These are phyloP conservation scores for Chymomyza caudatula DNA, from an alignment of 2,888 invertebrate species.

Conservation along the genomic window DNA sequence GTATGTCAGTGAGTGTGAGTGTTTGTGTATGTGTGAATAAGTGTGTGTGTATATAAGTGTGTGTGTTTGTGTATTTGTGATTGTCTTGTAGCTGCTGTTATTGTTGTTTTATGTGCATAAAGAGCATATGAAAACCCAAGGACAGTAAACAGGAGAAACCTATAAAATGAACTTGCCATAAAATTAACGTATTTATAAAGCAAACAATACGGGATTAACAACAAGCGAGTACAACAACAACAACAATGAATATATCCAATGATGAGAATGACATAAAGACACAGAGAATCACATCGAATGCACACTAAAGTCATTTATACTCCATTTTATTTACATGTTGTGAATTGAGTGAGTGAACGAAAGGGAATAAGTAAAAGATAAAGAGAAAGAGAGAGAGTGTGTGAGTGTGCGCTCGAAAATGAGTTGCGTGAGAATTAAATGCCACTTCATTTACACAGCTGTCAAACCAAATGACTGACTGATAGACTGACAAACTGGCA, in stretches of 20 bases:
- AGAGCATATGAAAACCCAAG: conserved; percentile 39
- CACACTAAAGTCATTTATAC: conserved; percentile 64
- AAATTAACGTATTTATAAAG: conserved; percentile 71
- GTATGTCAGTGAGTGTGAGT: conserved; percentile 16
- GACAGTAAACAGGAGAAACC: conserved; percentile 66
- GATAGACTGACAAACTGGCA: not conserved
- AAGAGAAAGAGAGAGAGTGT: not conserved
- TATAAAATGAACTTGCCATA: conserved; percentile 73
- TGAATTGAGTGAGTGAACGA: not conserved
- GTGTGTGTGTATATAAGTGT: conserved; percentile 6
- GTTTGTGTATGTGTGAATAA: conserved; percentile 4
- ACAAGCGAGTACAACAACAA: conserved; percentile 27
- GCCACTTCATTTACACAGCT: conserved; percentile 61
- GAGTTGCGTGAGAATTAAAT: conserved; percentile 71
- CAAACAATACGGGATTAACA: conserved; percentile 72
- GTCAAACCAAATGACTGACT: not conserved
- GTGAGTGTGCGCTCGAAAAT: conserved; percentile 43
- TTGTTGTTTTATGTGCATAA: conserved; percentile 32
- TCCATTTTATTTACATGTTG: conserved; percentile 31
- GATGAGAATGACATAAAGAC: conserved; percentile 22
- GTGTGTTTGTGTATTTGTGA: not conserved
- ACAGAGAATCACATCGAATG: conserved; percentile 17
- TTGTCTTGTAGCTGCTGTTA: conserved; percentile 25
- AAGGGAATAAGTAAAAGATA: too few species aligned
- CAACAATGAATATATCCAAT: conserved; percentile 17